Base-by-base conservation (phyloP, 2,888 invertebrate genomes). In the Chymomyza amoena region DNA sequence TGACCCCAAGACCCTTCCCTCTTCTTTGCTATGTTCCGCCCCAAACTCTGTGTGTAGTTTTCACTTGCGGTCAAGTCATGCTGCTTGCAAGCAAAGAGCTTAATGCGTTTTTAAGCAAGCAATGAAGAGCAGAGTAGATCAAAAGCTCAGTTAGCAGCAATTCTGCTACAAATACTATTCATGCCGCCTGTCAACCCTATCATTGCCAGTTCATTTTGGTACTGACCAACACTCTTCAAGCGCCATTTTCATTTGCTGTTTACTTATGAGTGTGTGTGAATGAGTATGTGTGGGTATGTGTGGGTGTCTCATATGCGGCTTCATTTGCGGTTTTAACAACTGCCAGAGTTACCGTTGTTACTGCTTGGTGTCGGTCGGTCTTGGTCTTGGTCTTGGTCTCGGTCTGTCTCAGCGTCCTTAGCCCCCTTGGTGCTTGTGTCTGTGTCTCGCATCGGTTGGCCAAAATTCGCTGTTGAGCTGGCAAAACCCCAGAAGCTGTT, bases 71-170 rank as follows among this genome's bases (percentile, higher is more conserved):
- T 20, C 57, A 18, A 57, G 15, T 18, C 18, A 7, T 18, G 25
- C 25, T 57, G 57, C 57, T 18, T 16, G 16, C 54, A 54, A 54
- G 45, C 62, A 63, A 63, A 61, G 39, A 45, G 32, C 61, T 63
- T 85, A 84, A 87, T 87, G 73, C 76, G 73, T 81, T 87, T 87
- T 80, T 85, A 87, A 85, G 76, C 78, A 66, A 75, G 68, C 69
- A 59, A 39, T 16, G 28, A 20, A 28, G 57, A 16, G 28, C 32
- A 16, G 39, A 64, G 61, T 66, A 68, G 71, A 76, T 75, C 76
- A 68, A 68, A 76, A 68, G 68, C 73, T 69, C 61, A 68, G 64
- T 68, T 63, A 54, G n/a, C 36, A 25, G 25, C 59, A 28, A 25
- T 32, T 32, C n/a, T 59, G 36, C 59, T 59, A 16, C 13, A 20